Evolutionary conservation across 2,113 vertebrate species (phyloP).

Genomic region (Tupaia tana): DNA sequence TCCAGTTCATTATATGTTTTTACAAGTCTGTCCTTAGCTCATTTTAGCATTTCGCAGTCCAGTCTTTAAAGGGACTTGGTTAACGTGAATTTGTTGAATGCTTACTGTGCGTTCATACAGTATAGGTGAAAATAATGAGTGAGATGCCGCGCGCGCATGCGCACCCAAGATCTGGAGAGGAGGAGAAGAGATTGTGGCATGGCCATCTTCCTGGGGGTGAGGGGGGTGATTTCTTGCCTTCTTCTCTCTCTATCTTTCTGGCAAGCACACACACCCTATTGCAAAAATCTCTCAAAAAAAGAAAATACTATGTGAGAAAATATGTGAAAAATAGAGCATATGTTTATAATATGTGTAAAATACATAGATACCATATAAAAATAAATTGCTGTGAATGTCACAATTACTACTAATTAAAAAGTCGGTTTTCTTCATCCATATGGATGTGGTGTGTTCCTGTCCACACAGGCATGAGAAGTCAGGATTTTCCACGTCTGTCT

Average conservation of each 20-base stretch:
- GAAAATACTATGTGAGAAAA: neutral
- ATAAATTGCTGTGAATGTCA: neutral
- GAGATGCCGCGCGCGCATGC: no score
- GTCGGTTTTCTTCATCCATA: neutral
- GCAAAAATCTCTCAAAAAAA: no score
- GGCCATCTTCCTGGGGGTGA: no score
- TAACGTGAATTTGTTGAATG: neutral
- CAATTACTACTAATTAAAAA: neutral
- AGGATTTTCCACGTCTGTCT: neutral
- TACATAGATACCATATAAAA: neutral
- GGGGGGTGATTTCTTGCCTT: no score
- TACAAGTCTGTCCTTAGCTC: neutral
- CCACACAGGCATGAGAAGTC: neutral
- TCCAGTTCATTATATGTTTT: neutral
- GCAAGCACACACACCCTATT: no score
- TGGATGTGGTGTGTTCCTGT: neutral
- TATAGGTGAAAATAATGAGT: neutral
- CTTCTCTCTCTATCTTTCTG: no score
- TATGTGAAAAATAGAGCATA: neutral
- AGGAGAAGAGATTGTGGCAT: no score
- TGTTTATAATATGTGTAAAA: neutral
- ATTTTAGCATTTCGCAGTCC: neutral
- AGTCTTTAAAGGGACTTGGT: neutral
- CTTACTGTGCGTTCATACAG: neutral
- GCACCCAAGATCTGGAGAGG: no score